Evolutionary conservation across 2,113 vertebrate genomes (phyloP).

Genomic region (Sterna hirundo): DNA sequence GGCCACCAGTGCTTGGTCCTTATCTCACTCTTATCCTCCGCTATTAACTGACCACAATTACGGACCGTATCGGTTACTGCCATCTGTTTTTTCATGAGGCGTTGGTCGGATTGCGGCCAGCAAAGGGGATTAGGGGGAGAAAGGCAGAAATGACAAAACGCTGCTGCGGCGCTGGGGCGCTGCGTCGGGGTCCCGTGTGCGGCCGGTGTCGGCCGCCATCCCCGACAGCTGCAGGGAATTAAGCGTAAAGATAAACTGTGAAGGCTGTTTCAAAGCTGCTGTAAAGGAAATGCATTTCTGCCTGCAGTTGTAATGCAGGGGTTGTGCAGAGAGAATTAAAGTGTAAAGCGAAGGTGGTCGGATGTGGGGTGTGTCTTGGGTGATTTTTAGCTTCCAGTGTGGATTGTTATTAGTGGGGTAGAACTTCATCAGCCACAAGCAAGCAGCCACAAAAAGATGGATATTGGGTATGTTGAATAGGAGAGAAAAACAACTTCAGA

Average conservation of each 20-base stretch:
- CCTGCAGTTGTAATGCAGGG: background rate
- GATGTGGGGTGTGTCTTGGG: background rate
- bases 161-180: background rate
- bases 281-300: conserved; percentile 18
- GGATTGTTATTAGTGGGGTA: background rate
- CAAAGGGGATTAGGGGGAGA: conserved; percentile 65
- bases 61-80: conserved; percentile 60
- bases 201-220: background rate
- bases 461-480: background rate
- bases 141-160: conserved; percentile 45
- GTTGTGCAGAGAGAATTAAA: background rate
- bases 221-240: conserved; percentile 63
- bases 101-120: conserved; percentile 49
- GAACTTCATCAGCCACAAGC: background rate
- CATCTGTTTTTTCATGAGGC: conserved; percentile 70
- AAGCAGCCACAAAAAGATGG: background rate
- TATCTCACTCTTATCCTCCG: conserved; percentile 60
- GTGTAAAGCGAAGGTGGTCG: background rate
- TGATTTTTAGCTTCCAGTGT: background rate
- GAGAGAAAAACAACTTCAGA: background rate
- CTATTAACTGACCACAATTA: conserved; percentile 62
- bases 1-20: conserved; percentile 49
- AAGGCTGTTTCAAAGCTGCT: conserved; percentile 59
- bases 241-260: conserved; percentile 68
- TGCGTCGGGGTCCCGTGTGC: background rate